phyloP scores from a whole-genome alignment of 53 echinoderm and acorn worm genomes.

The Antedon mediterranea region DNA sequence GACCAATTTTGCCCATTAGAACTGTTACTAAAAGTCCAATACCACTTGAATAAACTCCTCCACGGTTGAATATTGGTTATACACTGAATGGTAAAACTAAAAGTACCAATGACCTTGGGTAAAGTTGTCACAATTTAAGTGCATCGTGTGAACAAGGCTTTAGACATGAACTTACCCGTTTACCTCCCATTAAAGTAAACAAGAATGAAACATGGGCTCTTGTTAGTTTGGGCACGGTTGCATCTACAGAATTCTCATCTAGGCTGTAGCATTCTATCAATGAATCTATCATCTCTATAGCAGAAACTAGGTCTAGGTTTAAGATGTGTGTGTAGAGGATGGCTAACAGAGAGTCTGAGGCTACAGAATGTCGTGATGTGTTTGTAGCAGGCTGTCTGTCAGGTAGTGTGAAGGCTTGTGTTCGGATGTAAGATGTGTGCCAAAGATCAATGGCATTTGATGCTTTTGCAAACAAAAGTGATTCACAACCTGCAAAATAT shows the following conservation, averaged over 20 bases:
- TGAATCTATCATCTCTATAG: conserved; percentile 35
- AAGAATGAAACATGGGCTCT: conserved; percentile 4
- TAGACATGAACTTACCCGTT: conserved; percentile 11
- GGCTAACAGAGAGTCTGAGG: conserved; percentile 43
- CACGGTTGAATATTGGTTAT: no score
- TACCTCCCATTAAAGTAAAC: conserved; percentile 10
- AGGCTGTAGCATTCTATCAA: conserved; percentile 35
- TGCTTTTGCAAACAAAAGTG: background rate
- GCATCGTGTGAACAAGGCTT: no score
- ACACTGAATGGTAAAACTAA: no score
- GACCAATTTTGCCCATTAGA: no score
- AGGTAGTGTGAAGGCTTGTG: background rate
- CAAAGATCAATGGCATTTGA: background rate
- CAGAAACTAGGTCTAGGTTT: conserved; percentile 31
- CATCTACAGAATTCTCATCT: conserved; percentile 16
- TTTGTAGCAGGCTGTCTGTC: conserved; percentile 2
- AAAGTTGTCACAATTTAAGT: no score
- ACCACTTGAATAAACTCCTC: no score
- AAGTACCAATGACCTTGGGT: no score
- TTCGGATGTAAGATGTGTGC: background rate
- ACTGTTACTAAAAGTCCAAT: no score
- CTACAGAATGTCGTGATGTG: conserved; percentile 14
- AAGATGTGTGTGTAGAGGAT: conserved; percentile 47
- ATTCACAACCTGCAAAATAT: background rate
- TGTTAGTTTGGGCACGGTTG: background rate